Base-by-base conservation (phyloP, 2,797 vertebrate species). In the Liparis tanakae region DNA sequence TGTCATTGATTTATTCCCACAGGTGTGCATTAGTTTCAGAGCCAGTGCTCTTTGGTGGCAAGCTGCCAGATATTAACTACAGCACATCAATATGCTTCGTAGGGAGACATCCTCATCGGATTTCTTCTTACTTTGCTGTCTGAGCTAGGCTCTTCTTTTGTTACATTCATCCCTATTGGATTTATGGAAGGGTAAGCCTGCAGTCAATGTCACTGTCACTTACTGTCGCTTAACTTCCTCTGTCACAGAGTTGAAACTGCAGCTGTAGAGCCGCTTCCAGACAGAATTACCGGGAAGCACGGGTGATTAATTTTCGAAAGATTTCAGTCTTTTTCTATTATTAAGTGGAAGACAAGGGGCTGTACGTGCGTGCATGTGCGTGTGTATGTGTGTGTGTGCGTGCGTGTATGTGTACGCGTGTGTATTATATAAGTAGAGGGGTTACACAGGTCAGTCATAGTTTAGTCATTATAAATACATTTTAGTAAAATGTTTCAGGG, bases 1-100 rank as follows among this genome's bases (percentile, higher is more conserved):
- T 85, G 82, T 87, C 87, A 79, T 74, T 87, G 88, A 91, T 92
- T 87, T 81, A 85, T 87, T 81, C 77, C 86, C 82, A 86, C 81
- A 89, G 86, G 87, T 89, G 87, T 70, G 70, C 78, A 78, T 82
- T 79, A 51, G 72, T 81, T 88, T 85, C 74, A 74, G 82, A 82
- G 82, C 67, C 50, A 5, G 46, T 74, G 53, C 70, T 67, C 74
- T 68, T 82, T 79, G 55, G 44, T 85, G 81, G 86, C 79, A 61
- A 39, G 13, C 76, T 86, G 81, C 87, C 89, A 85, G 72, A 86
- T 84, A 87, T 88, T 82, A 89, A 88, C 84, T 72, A 69, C 78
- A 67, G 71, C 74, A 65, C 89, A 88, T 91, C 87, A 87, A 87
- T 87, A 86, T 82, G 77, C 80, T 74, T 70, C 34, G 4, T 82